These are phyloP conservation scores for Heliornis fulica DNA, from an alignment of 2,113 vertebrate genomes.

Conservation along the genomic window DNA sequence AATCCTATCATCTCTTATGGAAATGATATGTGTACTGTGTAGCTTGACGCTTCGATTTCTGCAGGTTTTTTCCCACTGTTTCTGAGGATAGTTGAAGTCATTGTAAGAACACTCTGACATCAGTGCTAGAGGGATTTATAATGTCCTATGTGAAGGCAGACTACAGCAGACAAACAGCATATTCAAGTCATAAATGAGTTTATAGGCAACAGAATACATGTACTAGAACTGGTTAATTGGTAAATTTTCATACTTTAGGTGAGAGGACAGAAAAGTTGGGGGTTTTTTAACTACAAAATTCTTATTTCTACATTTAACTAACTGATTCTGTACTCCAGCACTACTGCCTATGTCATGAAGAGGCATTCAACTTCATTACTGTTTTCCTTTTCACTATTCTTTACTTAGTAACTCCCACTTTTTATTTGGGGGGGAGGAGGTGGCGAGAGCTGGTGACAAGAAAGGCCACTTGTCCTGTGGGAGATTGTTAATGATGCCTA, in stretches of 20 bases:
- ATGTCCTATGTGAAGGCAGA: neutral
- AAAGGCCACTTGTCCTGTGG: conserved; percentile 14
- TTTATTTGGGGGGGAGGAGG: neutral
- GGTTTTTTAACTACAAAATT: neutral
- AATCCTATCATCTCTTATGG: neutral
- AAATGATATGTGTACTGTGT: neutral
- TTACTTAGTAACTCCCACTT: neutral
- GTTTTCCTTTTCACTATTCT: neutral
- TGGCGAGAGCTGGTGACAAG: neutral
- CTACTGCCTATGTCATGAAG: neutral
- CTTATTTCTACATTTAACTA: neutral
- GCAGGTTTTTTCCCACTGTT: neutral
- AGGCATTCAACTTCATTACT: neutral
- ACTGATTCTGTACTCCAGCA: neutral
- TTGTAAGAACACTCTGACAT: neutral
- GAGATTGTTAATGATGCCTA: conserved; percentile 1
- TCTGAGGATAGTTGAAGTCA: neutral
- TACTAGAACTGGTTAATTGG: neutral
- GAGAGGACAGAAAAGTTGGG: neutral
- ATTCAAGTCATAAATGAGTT: neutral
- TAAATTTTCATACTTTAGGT: neutral
- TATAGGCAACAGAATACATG: neutral
- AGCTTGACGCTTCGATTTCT: neutral
- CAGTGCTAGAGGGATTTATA: neutral
- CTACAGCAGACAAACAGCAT: neutral